phyloP scores from a whole-genome alignment of 2,888 invertebrate genomes.

The Branchellion lobata region DNA sequence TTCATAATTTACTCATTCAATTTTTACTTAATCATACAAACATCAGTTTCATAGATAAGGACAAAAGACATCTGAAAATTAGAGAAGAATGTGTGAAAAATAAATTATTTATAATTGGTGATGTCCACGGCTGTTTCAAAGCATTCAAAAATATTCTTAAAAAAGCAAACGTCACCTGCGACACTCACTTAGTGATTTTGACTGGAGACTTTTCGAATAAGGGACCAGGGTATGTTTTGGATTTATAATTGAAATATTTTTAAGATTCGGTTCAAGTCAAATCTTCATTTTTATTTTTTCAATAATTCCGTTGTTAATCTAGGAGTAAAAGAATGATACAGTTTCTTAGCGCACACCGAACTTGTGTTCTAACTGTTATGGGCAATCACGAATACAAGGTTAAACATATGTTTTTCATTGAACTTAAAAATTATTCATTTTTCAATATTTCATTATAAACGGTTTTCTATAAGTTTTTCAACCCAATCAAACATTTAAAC shows the following conservation, averaged over 20 bases:
- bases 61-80: constrained; percentile 1
- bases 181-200: not conserved
- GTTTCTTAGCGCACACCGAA: not conserved
- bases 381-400: constrained; percentile 10
- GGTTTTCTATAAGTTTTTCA: no score
- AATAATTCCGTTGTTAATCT: no score
- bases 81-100: not conserved
- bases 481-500: no score
- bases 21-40: no score
- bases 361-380: constrained; percentile 1
- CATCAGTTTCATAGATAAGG: not conserved
- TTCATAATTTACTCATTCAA: no score
- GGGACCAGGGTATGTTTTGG: not conserved
- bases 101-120: not conserved
- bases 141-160: not conserved
- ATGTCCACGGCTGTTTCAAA: not conserved
- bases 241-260: no score
- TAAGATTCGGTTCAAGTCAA: no score
- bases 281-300: no score
- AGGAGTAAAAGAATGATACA: not conserved
- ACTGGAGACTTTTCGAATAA: constrained; percentile 2
- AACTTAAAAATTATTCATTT: no score
- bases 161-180: not conserved
- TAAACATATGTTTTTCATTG: no score
- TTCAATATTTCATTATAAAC: no score